Evolutionary conservation across 2,113 vertebrate genomes (phyloP), one percentile per base, ranked within the genome.

Genomic region (Pygoscelis antarcticus): DNA sequence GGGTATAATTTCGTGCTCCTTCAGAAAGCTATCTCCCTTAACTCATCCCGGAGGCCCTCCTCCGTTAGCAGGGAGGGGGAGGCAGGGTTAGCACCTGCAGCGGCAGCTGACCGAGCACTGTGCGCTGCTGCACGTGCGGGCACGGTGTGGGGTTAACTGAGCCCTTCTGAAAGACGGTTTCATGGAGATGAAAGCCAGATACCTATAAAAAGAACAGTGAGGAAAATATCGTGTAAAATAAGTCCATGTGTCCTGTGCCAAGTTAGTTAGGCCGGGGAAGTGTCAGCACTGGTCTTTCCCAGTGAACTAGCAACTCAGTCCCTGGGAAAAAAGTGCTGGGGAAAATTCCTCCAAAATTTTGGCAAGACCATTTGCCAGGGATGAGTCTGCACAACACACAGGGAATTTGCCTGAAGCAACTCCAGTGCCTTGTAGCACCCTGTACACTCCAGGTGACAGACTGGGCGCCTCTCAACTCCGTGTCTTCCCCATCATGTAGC

Each of bases 121-220:
- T 2, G 23, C 6, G 4, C 0, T 38, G 36, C 60, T 44, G 34
- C 4, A 1, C 1, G 3, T 3, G 18, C 3, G 3, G 57, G 78
- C 32, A 36, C 19, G 25, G 32, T 4, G 16, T 17, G 51, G 58
- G 58, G 16, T 55, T 68, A 55, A 57, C 55, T 2, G 19, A 74
- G 61, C 14, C 3, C 83, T 87, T 36, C 54, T 8, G 54, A 26
- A 44, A 69, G 58, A 36, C 6, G 61, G 19, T 30, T 68, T 16
- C 40, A 29, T 18, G 44, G 57, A 66, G 40, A 20, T 11, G 46
- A 66, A 44, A 89, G 66, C 11, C 14, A 27, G n/a, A 65, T 44
- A 44, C 44, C 57, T 61, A 8, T 9, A 36, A 36, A 76, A 66
- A 38, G 52, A 47, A 42, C 26, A 22, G 34, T 1, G 51, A 58